phyloP scores from a whole-genome alignment of 92 coral and sea anemone species.

The Phymanthus crucifer region DNA sequence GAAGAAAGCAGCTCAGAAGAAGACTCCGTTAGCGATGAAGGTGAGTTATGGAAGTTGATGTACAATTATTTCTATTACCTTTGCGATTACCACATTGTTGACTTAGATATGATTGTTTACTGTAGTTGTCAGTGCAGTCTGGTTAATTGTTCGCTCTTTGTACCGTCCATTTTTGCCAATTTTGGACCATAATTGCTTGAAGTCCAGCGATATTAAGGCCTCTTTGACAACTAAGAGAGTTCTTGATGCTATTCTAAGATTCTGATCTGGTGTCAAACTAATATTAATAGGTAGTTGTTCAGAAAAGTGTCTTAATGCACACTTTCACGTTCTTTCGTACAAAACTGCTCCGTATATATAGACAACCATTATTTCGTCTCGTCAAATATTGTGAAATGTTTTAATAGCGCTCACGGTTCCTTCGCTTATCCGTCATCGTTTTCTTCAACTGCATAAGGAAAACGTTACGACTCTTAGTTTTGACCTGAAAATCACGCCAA shows the following conservation, averaged over 20 bases:
- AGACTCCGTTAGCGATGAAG: conserved; percentile 65
- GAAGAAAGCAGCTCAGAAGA: conserved; percentile 53
- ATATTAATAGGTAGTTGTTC: neutral
- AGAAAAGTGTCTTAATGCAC: neutral
- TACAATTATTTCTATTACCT: conserved; percentile 32
- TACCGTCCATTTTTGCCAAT: neutral
- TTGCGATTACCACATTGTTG: conserved; percentile 34
- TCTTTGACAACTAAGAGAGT: neutral
- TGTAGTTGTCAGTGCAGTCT: conserved; percentile 3
- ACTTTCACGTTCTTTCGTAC: neutral
- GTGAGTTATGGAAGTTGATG: conserved; percentile 31
- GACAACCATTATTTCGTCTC: neutral
- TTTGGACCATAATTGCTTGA: neutral
- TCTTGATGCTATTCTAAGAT: neutral
- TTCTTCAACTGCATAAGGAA: too few relatives aligned
- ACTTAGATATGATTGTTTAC: conserved; percentile 27
- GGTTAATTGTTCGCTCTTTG: neutral
- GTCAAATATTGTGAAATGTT: neutral
- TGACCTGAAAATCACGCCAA: too few relatives aligned
- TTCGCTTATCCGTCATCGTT: neutral
- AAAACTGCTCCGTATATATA: neutral
- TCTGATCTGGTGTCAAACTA: neutral
- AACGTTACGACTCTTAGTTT: too few relatives aligned
- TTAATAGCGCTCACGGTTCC: neutral
- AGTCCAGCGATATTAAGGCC: neutral